phyloP scores from a whole-genome alignment of 2,797 vertebrate species.

The Sebastes trivittatus region DNA sequence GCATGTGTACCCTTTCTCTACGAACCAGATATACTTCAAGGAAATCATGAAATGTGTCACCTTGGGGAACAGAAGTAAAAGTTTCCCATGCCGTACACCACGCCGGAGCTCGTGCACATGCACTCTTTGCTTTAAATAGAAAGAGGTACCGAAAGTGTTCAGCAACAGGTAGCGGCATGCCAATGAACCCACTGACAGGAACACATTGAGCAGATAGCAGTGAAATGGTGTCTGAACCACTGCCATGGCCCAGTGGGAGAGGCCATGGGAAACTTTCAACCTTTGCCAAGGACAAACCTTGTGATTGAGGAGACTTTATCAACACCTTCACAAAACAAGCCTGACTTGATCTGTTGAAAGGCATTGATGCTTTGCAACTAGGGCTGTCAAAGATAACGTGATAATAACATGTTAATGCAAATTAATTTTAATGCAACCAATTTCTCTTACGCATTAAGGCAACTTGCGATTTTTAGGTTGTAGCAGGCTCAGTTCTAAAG shows the following conservation, averaged over 20 bases:
- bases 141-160: conserved; percentile 40
- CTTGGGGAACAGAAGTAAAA: conserved; percentile 10
- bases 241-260: conserved; percentile 11
- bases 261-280: conserved; percentile 53
- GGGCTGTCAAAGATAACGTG: no score
- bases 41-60: conserved; percentile 20
- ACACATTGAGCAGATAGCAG: conserved; percentile 56
- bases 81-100: conserved; percentile 10
- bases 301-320: not conserved
- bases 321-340: not conserved
- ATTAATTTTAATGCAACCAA: fast-evolving
- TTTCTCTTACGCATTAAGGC: no score
- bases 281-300: conserved; percentile 12
- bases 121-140: conserved; percentile 63
- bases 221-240: conserved; percentile 26
- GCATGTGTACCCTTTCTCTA: not conserved
- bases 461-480: no score
- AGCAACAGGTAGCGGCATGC: conserved; percentile 55
- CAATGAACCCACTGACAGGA: conserved; percentile 53
- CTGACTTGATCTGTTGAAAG: not conserved
- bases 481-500: no score
- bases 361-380: not conserved
- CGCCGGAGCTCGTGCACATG: not conserved
- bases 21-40: not conserved
- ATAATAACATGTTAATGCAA: no score